phyloP scores from a whole-genome alignment of 2,797 vertebrate species.

The Xenentodon cancila region DNA sequence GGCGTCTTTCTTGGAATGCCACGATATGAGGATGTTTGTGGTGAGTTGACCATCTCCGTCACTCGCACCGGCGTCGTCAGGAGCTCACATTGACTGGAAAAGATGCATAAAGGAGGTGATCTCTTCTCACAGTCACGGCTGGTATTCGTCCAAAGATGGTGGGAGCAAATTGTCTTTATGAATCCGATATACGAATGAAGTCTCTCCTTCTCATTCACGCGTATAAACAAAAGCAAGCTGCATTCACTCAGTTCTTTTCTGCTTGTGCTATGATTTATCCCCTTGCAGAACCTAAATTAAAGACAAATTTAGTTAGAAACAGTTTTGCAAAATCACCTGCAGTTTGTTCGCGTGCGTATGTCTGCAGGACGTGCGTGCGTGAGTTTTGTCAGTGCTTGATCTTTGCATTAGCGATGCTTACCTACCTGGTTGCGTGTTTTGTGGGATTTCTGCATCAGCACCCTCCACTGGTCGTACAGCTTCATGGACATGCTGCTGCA shows the following conservation, averaged over 20 bases:
- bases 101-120: constrained; percentile 30
- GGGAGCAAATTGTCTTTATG: constrained; percentile 57
- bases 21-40: constrained; percentile 15
- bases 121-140: constrained; percentile 33
- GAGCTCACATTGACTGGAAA: constrained; percentile 31
- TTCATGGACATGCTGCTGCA: constrained; percentile 98
- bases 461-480: constrained; percentile 98
- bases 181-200: constrained; percentile 55
- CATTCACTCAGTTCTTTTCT: constrained; percentile 51
- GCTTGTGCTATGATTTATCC: constrained; percentile 85
- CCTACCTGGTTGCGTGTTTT: constrained; percentile 98
- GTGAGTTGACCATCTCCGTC: constrained; percentile 30
- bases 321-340: constrained; percentile 9
- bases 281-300: constrained; percentile 84
- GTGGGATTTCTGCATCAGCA: constrained; percentile 98
- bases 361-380: constrained; percentile 3
- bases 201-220: constrained; percentile 40
- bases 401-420: constrained; percentile 76
- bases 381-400: constrained; percentile 7
- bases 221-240: constrained; percentile 39
- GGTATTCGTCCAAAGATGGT: constrained; percentile 37
- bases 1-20: too few species aligned
- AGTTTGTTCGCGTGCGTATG: not conserved
- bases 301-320: constrained; percentile 57
- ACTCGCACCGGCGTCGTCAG: constrained; percentile 7